These are phyloP conservation scores for Hirtodrosophila alboralis DNA, from an alignment of 2,888 invertebrate genomes.

Conservation along the genomic window DNA sequence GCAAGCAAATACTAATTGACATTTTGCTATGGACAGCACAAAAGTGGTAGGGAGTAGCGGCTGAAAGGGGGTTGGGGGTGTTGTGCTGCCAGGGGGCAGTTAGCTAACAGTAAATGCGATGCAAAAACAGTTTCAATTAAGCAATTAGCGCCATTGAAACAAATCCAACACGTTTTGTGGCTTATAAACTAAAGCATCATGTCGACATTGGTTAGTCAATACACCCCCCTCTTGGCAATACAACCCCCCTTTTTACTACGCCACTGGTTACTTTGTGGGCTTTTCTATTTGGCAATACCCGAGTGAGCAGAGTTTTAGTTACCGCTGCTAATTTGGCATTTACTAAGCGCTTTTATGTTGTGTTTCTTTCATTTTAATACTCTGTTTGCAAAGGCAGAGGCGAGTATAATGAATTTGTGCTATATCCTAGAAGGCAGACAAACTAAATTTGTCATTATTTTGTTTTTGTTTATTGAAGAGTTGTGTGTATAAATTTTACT, in stretches of 20 bases:
- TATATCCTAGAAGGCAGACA: too few relatives aligned
- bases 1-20: slow-evolving; percentile 77
- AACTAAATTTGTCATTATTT: too few relatives aligned
- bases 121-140: slow-evolving; percentile 79
- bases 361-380: slow-evolving; percentile 1
- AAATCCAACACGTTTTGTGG: slow-evolving; percentile 80
- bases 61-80: neutral
- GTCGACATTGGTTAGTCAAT: slow-evolving; percentile 61
- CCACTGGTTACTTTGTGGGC: neutral
- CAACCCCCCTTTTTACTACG: neutral
- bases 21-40: slow-evolving; percentile 67
- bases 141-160: slow-evolving; percentile 80
- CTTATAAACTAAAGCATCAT: slow-evolving; percentile 75
- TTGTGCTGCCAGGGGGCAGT: neutral
- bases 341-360: slow-evolving; percentile 31
- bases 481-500: too few relatives aligned
- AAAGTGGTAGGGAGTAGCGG: neutral
- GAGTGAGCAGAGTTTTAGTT: slow-evolving; percentile 45
- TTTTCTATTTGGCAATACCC: slow-evolving; percentile 21
- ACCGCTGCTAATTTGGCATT: slow-evolving; percentile 63
- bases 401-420: too few relatives aligned
- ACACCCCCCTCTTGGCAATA: neutral
- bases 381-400: too few relatives aligned
- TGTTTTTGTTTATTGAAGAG: too few relatives aligned
- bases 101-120: slow-evolving; percentile 63